A percentile compares a stretch with the other conserved stretches of the same genome.
phyloP scores from a whole-genome alignment of 2,113 vertebrate genomes.

The Bos javanicus region DNA sequence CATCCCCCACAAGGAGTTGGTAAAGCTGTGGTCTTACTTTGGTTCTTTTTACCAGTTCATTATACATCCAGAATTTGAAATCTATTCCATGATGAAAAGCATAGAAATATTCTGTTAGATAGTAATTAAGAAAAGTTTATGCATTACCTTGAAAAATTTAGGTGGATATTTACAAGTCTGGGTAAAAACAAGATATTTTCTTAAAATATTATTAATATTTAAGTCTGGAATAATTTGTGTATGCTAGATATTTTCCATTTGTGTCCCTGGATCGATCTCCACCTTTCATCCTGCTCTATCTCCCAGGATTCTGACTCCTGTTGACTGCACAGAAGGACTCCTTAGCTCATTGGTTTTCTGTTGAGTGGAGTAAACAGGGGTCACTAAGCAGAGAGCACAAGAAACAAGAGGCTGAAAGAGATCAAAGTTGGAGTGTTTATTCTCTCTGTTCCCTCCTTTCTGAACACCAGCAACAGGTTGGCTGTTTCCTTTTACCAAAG shows the following conservation, averaged over 20 bases:
- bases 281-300: background rate
- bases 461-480: background rate
- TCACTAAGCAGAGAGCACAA: background rate
- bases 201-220: background rate
- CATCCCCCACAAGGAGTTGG: background rate
- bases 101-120: background rate
- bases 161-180: background rate
- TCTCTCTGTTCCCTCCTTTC: background rate
- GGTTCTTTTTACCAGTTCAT: background rate
- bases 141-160: background rate
- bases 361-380: background rate
- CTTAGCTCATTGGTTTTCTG: background rate
- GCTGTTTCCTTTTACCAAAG: background rate
- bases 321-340: background rate
- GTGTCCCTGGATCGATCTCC: rapidly evolving
- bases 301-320: background rate
- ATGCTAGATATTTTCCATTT: background rate
- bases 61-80: background rate
- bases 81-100: background rate
- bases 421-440: background rate
- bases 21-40: background rate
- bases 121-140: background rate
- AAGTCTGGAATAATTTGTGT: background rate
- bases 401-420: background rate
- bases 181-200: background rate